Evolutionary conservation across 2,113 vertebrate genomes (phyloP).

Genomic region (Spheniscus mendiculus): DNA sequence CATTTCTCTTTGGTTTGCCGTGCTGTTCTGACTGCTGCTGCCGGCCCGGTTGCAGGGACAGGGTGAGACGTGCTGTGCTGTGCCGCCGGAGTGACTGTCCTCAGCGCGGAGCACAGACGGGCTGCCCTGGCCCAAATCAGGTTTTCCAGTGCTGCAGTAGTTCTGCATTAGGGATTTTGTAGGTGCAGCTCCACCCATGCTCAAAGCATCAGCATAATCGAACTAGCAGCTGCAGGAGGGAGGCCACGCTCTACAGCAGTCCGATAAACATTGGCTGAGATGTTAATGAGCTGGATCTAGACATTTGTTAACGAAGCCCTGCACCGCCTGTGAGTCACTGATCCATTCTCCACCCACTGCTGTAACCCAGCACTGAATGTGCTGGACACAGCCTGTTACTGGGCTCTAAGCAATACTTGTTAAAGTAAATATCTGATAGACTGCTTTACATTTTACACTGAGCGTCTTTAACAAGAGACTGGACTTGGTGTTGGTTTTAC

Average conservation of each 20-base stretch:
- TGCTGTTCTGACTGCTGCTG: not conserved
- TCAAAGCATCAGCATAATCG: not conserved
- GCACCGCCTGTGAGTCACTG: not conserved
- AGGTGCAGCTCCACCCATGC: not conserved
- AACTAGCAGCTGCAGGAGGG: not conserved
- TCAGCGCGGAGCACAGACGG: fast-evolving
- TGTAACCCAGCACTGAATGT: not conserved
- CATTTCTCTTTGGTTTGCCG: not conserved
- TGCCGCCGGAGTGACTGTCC: not conserved
- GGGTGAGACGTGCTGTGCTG: fast-evolving
- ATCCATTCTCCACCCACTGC: not conserved
- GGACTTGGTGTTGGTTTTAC: not conserved
- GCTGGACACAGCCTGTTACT: not conserved
- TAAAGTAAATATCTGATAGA: not conserved
- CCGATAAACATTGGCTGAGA: not conserved
- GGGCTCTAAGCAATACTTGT: not conserved
- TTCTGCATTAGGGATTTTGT: not conserved
- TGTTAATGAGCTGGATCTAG: not conserved
- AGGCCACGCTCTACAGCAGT: not conserved
- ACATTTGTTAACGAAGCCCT: not conserved
- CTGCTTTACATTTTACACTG: not conserved
- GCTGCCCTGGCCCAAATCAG: not conserved
- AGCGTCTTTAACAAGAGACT: not conserved
- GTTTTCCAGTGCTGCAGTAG: not conserved
- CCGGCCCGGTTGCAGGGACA: fast-evolving